Evolutionary conservation across 2,113 vertebrate genomes (phyloP).

Genomic region (Dissostichus mawsoni): DNA sequence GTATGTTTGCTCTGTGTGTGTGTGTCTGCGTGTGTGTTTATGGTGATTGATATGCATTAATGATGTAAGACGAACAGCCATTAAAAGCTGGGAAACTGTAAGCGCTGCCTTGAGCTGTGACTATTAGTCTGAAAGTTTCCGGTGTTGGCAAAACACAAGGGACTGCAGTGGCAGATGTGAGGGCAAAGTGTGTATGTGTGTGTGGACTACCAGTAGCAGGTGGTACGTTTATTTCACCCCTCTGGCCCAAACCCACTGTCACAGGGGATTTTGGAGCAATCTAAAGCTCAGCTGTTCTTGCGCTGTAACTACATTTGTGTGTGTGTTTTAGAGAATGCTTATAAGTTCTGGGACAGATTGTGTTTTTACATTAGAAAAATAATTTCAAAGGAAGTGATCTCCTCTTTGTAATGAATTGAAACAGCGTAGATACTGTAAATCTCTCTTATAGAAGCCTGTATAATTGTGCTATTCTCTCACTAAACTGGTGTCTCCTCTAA

Average conservation of each 20-base stretch:
- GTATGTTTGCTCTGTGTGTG: slow-evolving; percentile 37
- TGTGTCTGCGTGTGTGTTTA: slow-evolving; percentile 39
- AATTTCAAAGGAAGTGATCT: slow-evolving; percentile 40
- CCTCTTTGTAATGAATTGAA: slow-evolving; percentile 13
- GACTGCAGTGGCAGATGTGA: slow-evolving; percentile 79
- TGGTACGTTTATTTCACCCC: slow-evolving; percentile 80
- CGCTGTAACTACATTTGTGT: slow-evolving; percentile 51
- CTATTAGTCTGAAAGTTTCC: slow-evolving; percentile 79
- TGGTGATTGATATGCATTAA: slow-evolving; percentile 79
- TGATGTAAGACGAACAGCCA: slow-evolving; percentile 74
- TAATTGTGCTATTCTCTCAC: slow-evolving; percentile 5
- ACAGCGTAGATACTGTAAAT: slow-evolving; percentile 16
- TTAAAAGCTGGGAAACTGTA: slow-evolving; percentile 78
- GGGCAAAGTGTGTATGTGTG: slow-evolving; percentile 44
- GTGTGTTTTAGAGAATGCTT: slow-evolving; percentile 52
- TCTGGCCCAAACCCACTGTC: slow-evolving; percentile 68
- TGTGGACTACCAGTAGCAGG: slow-evolving; percentile 77
- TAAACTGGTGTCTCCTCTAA: slow-evolving; percentile 1
- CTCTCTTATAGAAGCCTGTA: slow-evolving; percentile 7
- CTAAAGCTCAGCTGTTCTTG: slow-evolving; percentile 75
- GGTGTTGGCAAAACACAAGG: slow-evolving; percentile 76
- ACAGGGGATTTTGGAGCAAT: slow-evolving; percentile 70
- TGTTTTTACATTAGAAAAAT: slow-evolving; percentile 43
- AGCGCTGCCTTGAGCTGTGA: slow-evolving; percentile 75
- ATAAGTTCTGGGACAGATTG: slow-evolving; percentile 56